These are phyloP conservation scores for Nibea albiflora DNA, from an alignment of 2,113 vertebrate species.

Conservation along the genomic window DNA sequence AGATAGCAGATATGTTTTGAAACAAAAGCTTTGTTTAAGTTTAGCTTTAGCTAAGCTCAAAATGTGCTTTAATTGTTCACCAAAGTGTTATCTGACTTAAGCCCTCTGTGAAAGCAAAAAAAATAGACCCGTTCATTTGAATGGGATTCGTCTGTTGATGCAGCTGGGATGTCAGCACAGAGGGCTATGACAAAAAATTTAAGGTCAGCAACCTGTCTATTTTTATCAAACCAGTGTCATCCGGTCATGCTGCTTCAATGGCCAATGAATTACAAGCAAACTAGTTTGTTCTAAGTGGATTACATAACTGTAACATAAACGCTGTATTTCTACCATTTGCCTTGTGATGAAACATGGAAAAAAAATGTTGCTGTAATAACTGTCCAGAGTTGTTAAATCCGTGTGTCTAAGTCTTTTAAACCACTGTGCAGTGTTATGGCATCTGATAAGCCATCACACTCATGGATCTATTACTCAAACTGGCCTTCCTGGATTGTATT, in stretches of 20 bases:
- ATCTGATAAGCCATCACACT: constrained; percentile 18
- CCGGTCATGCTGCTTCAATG: not conserved
- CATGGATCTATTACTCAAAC: constrained; percentile 19
- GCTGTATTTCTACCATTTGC: not conserved
- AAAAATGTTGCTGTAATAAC: not conserved
- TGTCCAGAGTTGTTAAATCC: constrained; percentile 1
- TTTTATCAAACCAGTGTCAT: not conserved
- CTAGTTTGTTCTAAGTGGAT: not conserved
- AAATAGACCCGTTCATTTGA: too few species aligned
- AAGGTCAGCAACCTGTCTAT: not conserved
- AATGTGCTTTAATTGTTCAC: too few species aligned
- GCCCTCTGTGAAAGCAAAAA: too few species aligned
- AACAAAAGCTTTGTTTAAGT: too few species aligned
- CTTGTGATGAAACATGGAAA: not conserved
- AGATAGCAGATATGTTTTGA: too few species aligned
- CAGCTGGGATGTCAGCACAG: too few species aligned
- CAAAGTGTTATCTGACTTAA: too few species aligned
- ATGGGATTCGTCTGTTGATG: too few species aligned
- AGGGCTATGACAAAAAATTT: too few species aligned
- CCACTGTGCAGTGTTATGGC: not conserved
- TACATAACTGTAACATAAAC: not conserved
- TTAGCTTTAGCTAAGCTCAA: too few species aligned
- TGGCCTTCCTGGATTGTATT: constrained; percentile 24
- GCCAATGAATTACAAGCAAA: not conserved
- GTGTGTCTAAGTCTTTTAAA: not conserved